Conservation (phyloP, 2,797 vertebrate species). For the Sebastes baramenuke region DNA sequence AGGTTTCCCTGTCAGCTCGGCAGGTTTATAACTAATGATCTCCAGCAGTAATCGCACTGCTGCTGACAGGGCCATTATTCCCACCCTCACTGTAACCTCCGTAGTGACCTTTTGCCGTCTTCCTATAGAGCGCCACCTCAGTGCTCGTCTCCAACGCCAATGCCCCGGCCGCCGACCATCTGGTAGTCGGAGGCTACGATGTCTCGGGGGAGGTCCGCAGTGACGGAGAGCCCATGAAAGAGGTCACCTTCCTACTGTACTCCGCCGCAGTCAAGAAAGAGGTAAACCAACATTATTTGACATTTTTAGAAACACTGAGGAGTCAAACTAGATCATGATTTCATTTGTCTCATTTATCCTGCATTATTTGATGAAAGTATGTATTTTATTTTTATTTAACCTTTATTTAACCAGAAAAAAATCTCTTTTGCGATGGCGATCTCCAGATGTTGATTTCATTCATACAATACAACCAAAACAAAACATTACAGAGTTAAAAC, state of each 20-base stretch:
- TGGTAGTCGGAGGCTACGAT: slow-evolving; percentile 94
- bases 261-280: slow-evolving; percentile 88
- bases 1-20: slow-evolving; percentile 33
- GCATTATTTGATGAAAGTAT: neutral
- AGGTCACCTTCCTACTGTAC: slow-evolving; percentile 96
- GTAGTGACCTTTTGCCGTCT: slow-evolving; percentile 21
- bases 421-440: too few species aligned
- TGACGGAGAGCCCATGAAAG: slow-evolving; percentile 98
- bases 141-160: slow-evolving; percentile 92
- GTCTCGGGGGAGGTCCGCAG: slow-evolving; percentile 95
- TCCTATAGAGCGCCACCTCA: slow-evolving; percentile 83
- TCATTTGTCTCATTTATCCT: neutral
- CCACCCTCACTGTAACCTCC: neutral
- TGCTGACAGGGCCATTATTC: slow-evolving; percentile 19
- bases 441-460: too few species aligned
- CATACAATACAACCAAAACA: too few species aligned
- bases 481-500: too few species aligned
- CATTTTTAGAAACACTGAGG: neutral
- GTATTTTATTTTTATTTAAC: neutral
- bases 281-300: slow-evolving; percentile 74
- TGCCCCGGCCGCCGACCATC: slow-evolving; percentile 84
- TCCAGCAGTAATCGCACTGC: slow-evolving; percentile 27
- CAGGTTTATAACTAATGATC: slow-evolving; percentile 31
- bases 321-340: neutral
- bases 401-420: too few species aligned